Base-by-base conservation (phyloP, 2,797 vertebrate genomes). In the Cossypha heuglini region DNA sequence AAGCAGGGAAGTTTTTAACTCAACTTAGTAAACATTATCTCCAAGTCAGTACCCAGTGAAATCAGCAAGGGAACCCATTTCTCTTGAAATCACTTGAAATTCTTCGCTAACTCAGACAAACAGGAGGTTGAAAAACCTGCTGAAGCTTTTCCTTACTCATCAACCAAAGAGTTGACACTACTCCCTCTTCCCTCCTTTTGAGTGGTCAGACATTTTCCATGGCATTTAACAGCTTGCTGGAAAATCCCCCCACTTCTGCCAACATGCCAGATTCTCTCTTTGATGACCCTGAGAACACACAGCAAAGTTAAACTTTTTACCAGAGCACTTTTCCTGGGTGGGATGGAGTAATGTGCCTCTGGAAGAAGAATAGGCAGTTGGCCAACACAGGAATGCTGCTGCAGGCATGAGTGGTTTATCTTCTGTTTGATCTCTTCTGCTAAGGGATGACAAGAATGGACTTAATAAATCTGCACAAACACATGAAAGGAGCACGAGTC, bases 381-480 rank as follows among this genome's bases (percentile, higher is more conserved):
- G 81, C 92, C 80, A 89, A 63, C 0, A 0, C 45, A 51, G 80
- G 73, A 85, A 79, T 18, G 14, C 66, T 76, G 62, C 94, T 92
- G 52, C 77, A 92, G 86, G 87, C 90, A 52, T 10, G 58, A 88
- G 49, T 19, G 61, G 37, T 84, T 95, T 93, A 90, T 79, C 93
- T 94, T 63, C 48, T 79, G 83, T 88, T 96, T 93, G 77, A 95
- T 94, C 90, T 91, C 49, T 79, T 66, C 66, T 91, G 63, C 96
- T 87, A 69, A 59, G 67, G 66, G 74, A 88, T 94, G 80, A 61
- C 88, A 81, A 93, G 88, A 95, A 95, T 48, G 80, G 88, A 76
- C n/a, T 14, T 68, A 54, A 95, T 94, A 86, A 88, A 92, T 90
- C 83, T 52, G 62, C 63, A 78, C 45, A 55, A 79, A 73, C 71